phyloP scores from a whole-genome alignment of 2,797 vertebrate genomes.

The Coregonus sp. region DNA sequence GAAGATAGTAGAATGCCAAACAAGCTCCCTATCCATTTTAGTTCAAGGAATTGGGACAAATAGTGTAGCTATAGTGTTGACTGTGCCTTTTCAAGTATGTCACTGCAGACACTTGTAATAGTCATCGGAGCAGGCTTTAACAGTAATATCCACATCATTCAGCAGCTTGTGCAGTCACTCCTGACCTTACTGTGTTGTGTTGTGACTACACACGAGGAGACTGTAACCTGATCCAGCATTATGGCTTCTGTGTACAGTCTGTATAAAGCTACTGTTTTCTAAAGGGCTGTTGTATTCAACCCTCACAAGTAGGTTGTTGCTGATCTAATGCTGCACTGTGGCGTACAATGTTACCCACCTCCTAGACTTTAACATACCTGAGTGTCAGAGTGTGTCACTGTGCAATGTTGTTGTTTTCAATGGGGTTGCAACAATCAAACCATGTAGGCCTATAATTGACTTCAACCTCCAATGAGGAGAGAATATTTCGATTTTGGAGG shows the following conservation, averaged over 20 bases:
- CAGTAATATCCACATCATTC: slow-evolving; percentile 72
- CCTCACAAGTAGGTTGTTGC: background rate
- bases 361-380: background rate
- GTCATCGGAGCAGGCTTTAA: slow-evolving; percentile 70
- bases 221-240: slow-evolving; percentile 75
- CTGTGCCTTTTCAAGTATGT: background rate
- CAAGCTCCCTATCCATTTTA: background rate
- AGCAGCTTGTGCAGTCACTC: slow-evolving; percentile 68
- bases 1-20: background rate
- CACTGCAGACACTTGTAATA: slow-evolving; percentile 31
- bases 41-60: too few species aligned
- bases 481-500: background rate
- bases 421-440: too few species aligned
- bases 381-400: background rate
- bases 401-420: background rate
- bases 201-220: slow-evolving; percentile 57
- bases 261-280: slow-evolving; percentile 32
- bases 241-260: slow-evolving; percentile 69
- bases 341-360: background rate
- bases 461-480: background rate
- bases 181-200: slow-evolving; percentile 23
- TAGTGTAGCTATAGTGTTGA: background rate
- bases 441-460: too few species aligned
- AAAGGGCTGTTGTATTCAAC: slow-evolving; percentile 25
- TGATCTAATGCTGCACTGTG: background rate